Conservation (phyloP, 2,888 invertebrate species). For the Scaptomyza parva region DNA sequence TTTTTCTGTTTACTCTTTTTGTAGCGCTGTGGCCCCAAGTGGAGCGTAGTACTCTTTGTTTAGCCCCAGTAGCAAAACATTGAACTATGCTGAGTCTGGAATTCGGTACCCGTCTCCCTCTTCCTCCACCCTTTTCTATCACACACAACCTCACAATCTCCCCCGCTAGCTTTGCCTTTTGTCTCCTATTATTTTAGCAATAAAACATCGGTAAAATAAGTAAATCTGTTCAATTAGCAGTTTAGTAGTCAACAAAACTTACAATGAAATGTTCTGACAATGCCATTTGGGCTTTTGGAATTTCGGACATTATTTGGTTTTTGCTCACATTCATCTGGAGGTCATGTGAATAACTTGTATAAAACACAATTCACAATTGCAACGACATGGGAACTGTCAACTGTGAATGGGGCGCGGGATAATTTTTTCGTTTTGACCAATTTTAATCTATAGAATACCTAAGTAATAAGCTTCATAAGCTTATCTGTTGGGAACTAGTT, state of each 20-base stretch:
- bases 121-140: no score
- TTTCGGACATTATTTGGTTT: conserved; percentile 19
- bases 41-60: conserved; percentile 67
- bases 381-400: conserved; percentile 1
- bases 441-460: not conserved
- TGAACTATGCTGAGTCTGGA: conserved; percentile 58
- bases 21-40: conserved; percentile 49
- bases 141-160: no score
- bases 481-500: not conserved
- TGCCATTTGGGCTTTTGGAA: conserved; percentile 21
- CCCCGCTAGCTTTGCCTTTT: conserved; percentile 9
- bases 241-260: conserved; percentile 29
- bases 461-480: not conserved
- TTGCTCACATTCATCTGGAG: conserved; percentile 25
- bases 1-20: conserved; percentile 65
- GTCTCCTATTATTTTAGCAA: conserved; percentile 43
- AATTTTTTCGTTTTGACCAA: conserved; percentile 7
- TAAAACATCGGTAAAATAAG: conserved; percentile 42
- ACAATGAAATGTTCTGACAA: conserved; percentile 28
- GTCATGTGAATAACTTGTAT: conserved; percentile 65
- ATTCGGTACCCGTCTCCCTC: conserved; percentile 11
- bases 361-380: conserved; percentile 33
- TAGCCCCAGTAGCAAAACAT: conserved; percentile 66
- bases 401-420: conserved; percentile 4
- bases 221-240: conserved; percentile 69